Evolutionary conservation across 1,140 invertebrate species (phyloP).

Genomic region (Camponotus vicinus): DNA sequence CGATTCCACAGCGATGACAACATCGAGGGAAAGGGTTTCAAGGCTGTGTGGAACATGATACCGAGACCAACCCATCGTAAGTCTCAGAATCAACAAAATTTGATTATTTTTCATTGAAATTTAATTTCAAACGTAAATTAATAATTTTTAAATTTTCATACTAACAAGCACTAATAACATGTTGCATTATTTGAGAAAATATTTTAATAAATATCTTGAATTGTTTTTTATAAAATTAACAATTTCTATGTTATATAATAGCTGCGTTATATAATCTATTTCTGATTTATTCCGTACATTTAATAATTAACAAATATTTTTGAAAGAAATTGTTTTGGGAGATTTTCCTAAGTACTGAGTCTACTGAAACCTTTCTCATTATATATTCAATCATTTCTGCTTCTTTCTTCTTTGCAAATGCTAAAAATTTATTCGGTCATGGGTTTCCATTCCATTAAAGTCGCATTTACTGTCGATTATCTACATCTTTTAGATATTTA

Average conservation of each 20-base stretch:
- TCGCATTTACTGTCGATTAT: slow-evolving; percentile 10
- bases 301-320: not conserved
- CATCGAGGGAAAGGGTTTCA: slow-evolving; percentile 94
- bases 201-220: not conserved
- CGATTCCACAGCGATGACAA: slow-evolving; percentile 94
- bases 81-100: slow-evolving; percentile 63
- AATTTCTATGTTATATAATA: not conserved
- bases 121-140: not conserved
- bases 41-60: slow-evolving; percentile 91
- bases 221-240: not conserved
- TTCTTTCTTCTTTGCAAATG: not conserved
- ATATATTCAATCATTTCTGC: not conserved
- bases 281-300: not conserved
- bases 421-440: not conserved
- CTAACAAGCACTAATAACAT: not conserved
- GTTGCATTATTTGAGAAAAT: not conserved
- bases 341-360: not conserved
- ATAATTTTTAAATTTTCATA: not conserved
- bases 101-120: not conserved
- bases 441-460: not conserved
- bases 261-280: not conserved
- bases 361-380: not conserved
- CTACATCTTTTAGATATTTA: not conserved
- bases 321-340: not conserved
- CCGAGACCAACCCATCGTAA: slow-evolving; percentile 86